Evolutionary conservation across 2,797 vertebrate genomes (phyloP).

Genomic region (Gymnocypris eckloni): DNA sequence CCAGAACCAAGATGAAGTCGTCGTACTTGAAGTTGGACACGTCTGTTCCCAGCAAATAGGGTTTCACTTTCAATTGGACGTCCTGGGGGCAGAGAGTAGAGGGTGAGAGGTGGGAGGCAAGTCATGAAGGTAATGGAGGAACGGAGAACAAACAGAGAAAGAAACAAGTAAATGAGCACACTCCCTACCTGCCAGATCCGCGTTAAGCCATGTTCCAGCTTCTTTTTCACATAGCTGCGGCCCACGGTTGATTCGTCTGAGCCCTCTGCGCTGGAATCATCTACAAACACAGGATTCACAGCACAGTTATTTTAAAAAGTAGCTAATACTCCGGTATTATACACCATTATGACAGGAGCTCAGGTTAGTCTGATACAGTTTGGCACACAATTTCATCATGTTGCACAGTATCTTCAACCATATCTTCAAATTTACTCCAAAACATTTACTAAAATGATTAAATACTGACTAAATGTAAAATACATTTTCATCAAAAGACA

Average conservation of each 20-base stretch:
- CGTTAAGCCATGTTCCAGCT: constrained; percentile 94
- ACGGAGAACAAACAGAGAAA: background rate
- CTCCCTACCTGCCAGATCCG: constrained; percentile 95
- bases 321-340: background rate
- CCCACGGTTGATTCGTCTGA: constrained; percentile 89
- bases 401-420: background rate
- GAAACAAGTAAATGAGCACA: background rate
- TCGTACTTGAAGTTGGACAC: constrained; percentile 99
- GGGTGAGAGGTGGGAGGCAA: background rate
- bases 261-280: constrained; percentile 75
- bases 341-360: background rate
- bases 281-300: constrained; percentile 72
- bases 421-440: background rate
- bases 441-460: background rate
- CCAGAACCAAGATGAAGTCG: constrained; percentile 98
- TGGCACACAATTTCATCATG: background rate
- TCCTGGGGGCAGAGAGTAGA: constrained; percentile 79
- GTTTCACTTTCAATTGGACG: constrained; percentile 98
- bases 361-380: background rate
- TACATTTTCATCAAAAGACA: background rate
- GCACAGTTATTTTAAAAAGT: background rate
- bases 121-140: constrained; percentile 6
- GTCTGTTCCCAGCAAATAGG: constrained; percentile 96
- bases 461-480: background rate
- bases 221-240: constrained; percentile 95